These are phyloP conservation scores for Drosophila trapezifrons DNA, from an alignment of 1,140 invertebrate species.

Conservation along the genomic window DNA sequence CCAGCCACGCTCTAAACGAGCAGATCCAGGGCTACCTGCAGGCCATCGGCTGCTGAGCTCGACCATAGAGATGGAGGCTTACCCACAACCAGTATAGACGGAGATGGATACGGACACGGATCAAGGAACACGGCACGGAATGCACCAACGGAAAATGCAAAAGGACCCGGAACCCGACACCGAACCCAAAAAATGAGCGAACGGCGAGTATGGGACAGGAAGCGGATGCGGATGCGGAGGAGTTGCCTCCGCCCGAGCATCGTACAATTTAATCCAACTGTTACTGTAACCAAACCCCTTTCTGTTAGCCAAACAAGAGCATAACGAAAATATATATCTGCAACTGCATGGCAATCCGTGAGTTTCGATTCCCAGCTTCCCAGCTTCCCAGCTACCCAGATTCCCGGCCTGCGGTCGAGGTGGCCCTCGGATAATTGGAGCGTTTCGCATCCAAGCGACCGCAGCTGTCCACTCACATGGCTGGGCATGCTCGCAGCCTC, in stretches of 20 bases:
- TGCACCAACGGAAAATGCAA: conserved; percentile 47
- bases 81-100: conserved; percentile 1
- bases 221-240: conserved; percentile 1
- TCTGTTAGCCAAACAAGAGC: conserved; percentile 36
- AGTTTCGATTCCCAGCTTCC: conserved; percentile 29
- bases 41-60: conserved; percentile 46
- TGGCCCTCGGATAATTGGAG: conserved; percentile 43
- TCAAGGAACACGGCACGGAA: conserved; percentile 2
- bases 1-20: conserved; percentile 37
- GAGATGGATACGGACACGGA: conserved; percentile 13
- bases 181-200: conserved; percentile 20
- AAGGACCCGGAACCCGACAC: conserved; percentile 28
- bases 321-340: conserved; percentile 64
- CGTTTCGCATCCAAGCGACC: conserved; percentile 34
- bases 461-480: conserved; percentile 45
- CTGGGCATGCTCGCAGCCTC: conserved; percentile 11
- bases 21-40: conserved; percentile 53
- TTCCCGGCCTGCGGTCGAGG: conserved; percentile 1
- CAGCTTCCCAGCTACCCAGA: background rate
- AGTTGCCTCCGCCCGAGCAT: conserved; percentile 23
- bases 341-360: conserved; percentile 50
- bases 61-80: conserved; percentile 15
- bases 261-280: conserved; percentile 71
- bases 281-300: conserved; percentile 66
- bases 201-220: conserved; percentile 35